These are phyloP conservation scores for Isoperla grammatica DNA, from an alignment of 2,888 invertebrate genomes.

Conservation along the genomic window DNA sequence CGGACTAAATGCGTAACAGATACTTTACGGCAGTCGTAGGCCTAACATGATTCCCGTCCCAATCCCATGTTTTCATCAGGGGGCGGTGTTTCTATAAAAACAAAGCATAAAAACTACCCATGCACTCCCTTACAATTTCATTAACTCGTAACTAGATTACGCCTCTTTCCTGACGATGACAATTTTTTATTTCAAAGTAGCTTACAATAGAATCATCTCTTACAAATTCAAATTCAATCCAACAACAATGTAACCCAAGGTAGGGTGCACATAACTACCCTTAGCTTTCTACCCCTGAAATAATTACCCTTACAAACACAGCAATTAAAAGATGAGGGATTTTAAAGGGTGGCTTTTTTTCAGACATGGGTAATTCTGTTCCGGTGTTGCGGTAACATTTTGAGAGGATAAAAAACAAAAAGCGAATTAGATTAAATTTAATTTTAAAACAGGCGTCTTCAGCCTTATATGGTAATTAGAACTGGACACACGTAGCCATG, in stretches of 20 bases:
- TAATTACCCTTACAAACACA: slow-evolving; percentile 18
- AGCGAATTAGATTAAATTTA: slow-evolving; percentile 19
- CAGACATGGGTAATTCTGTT: slow-evolving; percentile 17
- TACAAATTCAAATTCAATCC: slow-evolving; percentile 19
- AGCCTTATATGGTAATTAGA: slow-evolving; percentile 19
- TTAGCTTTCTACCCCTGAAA: slow-evolving; percentile 11
- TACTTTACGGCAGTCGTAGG: too few species aligned
- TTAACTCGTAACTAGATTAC: slow-evolving; percentile 17
- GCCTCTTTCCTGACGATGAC: slow-evolving; percentile 2
- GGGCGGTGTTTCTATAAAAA: not conserved
- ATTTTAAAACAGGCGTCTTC: slow-evolving; percentile 15
- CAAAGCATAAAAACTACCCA: slow-evolving; percentile 7
- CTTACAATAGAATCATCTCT: slow-evolving; percentile 11
- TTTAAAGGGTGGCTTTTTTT: slow-evolving; percentile 11
- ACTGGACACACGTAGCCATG: slow-evolving; percentile 9
- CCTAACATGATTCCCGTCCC: too few species aligned
- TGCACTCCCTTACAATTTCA: slow-evolving; percentile 8
- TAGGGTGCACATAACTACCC: slow-evolving; percentile 1
- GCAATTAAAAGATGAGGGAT: slow-evolving; percentile 19
- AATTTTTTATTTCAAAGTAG: slow-evolving; percentile 13
- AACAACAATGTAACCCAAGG: slow-evolving; percentile 15
- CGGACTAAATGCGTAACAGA: too few species aligned
- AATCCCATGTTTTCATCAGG: too few species aligned
- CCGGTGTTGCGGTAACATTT: not conserved
- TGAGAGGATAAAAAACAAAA: slow-evolving; percentile 6